Evolutionary conservation across 2,888 invertebrate species (phyloP), one percentile per base, ranked within the genome.

Genomic region (Acanthoscelides obtectus): DNA sequence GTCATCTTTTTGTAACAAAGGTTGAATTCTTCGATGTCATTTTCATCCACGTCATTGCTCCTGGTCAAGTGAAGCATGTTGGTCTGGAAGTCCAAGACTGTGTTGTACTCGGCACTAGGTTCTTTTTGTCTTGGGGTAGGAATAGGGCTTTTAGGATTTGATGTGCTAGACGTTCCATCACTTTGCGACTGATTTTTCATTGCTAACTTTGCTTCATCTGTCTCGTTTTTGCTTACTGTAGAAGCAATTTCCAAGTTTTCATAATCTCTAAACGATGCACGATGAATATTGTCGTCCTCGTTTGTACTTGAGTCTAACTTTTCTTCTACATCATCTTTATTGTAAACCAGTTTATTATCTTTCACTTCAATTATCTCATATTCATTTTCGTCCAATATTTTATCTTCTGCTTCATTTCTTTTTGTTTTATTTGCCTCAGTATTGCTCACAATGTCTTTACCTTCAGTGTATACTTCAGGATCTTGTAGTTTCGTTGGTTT

Each of bases 1-100:
- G 67, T 22, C 20, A 65, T 68, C 21, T 74, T 73, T 20, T 77
- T 75, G 17, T 74, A 70, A 21, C 72, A 75, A 8, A 66, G 73
- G 45, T 68, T 73, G 64, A 78, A 72, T 25, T 76, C 76, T 20
- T 74, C 76, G 0, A 78, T 72, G 72, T 77, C 77, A 0, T 70
- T 68, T 17, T 12, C 45, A 6, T 45, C 5, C 45, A 45, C 17
- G 12, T 45, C 45, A 3, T 17, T 17, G 17, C 12, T 4, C 17
- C 45, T 45, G 45, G 45, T 45, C 45, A 45, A 12, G 17, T 45
- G 45, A 45, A 45, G 45, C 45, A 45, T 45, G 45, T 45, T 45
- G 45, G 45, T 45, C 45, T 45, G 45, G 45, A 45, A 45, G 45
- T 45, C 45, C 45, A 45, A 45, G 17, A 45, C 45, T 4, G 45